Evolutionary conservation across 2,888 invertebrate genomes (phyloP).

Genomic region (Drosophila setosimentum): DNA sequence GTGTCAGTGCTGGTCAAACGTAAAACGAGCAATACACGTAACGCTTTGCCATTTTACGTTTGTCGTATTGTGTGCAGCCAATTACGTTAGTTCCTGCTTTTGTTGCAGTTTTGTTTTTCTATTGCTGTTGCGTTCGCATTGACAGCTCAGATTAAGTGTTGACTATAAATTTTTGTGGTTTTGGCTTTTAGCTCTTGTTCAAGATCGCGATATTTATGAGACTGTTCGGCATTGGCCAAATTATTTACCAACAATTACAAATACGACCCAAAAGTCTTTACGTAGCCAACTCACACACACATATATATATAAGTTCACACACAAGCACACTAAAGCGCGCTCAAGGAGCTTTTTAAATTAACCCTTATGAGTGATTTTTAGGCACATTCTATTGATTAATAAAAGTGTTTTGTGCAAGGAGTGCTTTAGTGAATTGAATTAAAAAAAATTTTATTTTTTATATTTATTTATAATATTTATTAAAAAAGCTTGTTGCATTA

Average conservation of each 20-base stretch:
- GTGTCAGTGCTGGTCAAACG: constrained; percentile 39
- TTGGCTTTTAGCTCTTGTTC: constrained; percentile 36
- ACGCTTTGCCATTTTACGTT: constrained; percentile 62
- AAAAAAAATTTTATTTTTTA: too few relatives aligned
- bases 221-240: constrained; percentile 53
- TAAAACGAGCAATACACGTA: constrained; percentile 54
- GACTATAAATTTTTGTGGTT: constrained; percentile 79
- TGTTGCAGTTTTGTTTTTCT: constrained; percentile 20
- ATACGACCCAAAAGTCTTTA: constrained; percentile 26
- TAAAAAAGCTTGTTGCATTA: neutral
- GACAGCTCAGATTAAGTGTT: constrained; percentile 84
- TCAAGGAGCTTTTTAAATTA: constrained; percentile 6
- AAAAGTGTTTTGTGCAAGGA: neutral
- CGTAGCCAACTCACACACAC: neutral
- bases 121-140: constrained; percentile 51
- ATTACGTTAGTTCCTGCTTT: constrained; percentile 56
- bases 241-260: constrained; percentile 66
- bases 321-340: neutral
- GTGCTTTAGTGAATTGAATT: neutral
- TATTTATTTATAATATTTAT: too few relatives aligned
- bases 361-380: constrained; percentile 1
- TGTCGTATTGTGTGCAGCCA: constrained; percentile 64
- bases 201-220: constrained; percentile 67
- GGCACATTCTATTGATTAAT: neutral
- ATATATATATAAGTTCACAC: neutral